Conservation (phyloP, 2,113 vertebrate species). For the Pholis gunnellus region DNA sequence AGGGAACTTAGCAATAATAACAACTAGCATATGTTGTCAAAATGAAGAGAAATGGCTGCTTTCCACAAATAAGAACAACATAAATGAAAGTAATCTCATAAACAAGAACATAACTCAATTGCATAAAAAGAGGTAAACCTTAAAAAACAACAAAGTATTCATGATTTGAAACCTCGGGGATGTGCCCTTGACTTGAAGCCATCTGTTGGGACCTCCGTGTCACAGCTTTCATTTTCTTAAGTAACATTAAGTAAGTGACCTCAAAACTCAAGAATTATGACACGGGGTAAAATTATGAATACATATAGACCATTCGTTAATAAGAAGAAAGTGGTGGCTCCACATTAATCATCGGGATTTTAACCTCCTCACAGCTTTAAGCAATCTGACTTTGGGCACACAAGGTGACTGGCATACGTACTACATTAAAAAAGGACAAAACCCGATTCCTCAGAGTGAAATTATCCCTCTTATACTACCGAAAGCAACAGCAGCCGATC, state of each 20-base stretch:
- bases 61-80: conserved; percentile 57
- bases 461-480: background rate
- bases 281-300: conserved; percentile 68
- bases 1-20: conserved; percentile 78
- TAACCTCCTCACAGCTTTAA: conserved; percentile 66
- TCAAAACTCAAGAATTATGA: conserved; percentile 78
- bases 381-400: conserved; percentile 54
- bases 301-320: conserved; percentile 65
- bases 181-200: conserved; percentile 78
- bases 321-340: conserved; percentile 69
- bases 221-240: conserved; percentile 81
- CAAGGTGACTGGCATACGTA: conserved; percentile 53
- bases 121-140: conserved; percentile 55
- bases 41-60: conserved; percentile 66
- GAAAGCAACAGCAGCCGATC: background rate
- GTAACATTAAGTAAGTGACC: conserved; percentile 78
- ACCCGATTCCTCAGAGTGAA: conserved; percentile 15
- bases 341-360: conserved; percentile 73
- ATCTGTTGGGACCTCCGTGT: conserved; percentile 71
- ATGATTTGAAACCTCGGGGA: conserved; percentile 51
- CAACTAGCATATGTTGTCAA: conserved; percentile 77
- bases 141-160: conserved; percentile 37
- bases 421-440: conserved; percentile 14
- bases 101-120: conserved; percentile 68
- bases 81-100: conserved; percentile 64